Percentiles rank a stretch among this genome's conserved stretches.
phyloP scores from a whole-genome alignment of 2,888 invertebrate species.

The Tortricodes alternella region DNA sequence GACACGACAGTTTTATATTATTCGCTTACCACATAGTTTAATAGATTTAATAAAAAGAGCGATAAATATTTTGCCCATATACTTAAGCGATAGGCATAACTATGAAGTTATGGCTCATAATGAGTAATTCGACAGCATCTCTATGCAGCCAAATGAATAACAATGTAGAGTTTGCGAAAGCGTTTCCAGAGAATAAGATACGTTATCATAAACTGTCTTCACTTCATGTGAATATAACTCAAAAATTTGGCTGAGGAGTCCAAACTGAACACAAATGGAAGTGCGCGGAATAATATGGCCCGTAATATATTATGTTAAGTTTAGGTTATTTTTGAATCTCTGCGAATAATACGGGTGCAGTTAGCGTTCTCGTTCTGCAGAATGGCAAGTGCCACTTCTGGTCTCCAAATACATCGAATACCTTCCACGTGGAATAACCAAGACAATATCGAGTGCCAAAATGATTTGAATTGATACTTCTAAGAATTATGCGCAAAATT shows the following conservation, averaged over 20 bases:
- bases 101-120: not conserved
- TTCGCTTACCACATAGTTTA: not conserved
- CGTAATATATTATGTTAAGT: slow-evolving; percentile 63
- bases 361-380: slow-evolving; percentile 48
- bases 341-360: slow-evolving; percentile 53
- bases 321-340: slow-evolving; percentile 64
- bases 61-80: not conserved
- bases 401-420: slow-evolving; percentile 4
- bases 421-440: not conserved
- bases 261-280: slow-evolving; percentile 61
- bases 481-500: no score
- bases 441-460: slow-evolving; percentile 1
- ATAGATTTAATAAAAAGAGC: not conserved
- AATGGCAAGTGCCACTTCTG: slow-evolving; percentile 48
- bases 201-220: slow-evolving; percentile 70
- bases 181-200: slow-evolving; percentile 61
- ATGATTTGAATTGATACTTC: slow-evolving; percentile 2
- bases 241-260: slow-evolving; percentile 73
- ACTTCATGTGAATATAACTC: slow-evolving; percentile 68
- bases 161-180: slow-evolving; percentile 56
- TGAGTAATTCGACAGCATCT: slow-evolving; percentile 48
- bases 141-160: slow-evolving; percentile 58
- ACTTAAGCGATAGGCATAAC: not conserved
- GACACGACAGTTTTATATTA: no score
- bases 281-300: slow-evolving; percentile 62